Conservation (phyloP, 2,113 vertebrate genomes). For the Myotis lucifugus region DNA sequence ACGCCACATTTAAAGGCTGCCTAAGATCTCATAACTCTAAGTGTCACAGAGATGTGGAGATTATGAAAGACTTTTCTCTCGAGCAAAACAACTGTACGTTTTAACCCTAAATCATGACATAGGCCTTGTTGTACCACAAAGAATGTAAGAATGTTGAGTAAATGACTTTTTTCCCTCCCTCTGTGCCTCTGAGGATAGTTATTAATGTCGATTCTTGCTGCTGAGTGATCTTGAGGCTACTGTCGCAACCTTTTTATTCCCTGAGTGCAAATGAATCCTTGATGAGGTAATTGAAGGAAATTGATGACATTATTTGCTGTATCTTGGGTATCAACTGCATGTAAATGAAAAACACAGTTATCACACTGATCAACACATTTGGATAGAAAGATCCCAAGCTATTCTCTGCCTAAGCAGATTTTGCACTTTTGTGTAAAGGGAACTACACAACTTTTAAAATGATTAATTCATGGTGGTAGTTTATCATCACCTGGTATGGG, state of each 20-base stretch:
- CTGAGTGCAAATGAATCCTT: conserved; percentile 77
- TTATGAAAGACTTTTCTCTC: conserved; percentile 79
- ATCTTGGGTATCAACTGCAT: conserved; percentile 62
- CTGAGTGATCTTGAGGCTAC: conserved; percentile 82
- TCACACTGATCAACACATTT: not conserved
- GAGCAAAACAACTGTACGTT: conserved; percentile 73
- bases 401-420: not conserved
- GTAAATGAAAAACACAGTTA: conserved; percentile 59
- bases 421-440: not conserved
- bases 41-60: conserved; percentile 66
- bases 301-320: conserved; percentile 78
- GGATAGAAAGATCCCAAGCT: conserved; percentile 6
- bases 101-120: conserved; percentile 76
- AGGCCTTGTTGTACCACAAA: conserved; percentile 74
- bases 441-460: conserved; percentile 24
- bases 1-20: conserved; percentile 45
- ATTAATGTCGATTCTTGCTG: conserved; percentile 74
- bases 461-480: not conserved
- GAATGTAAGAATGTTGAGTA: conserved; percentile 78
- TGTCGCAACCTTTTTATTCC: conserved; percentile 78
- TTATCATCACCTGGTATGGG: not conserved
- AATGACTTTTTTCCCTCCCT: conserved; percentile 65
- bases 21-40: conserved; percentile 71
- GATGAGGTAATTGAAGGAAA: conserved; percentile 80
- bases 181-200: conserved; percentile 73